Evolutionary conservation across 2,888 invertebrate species (phyloP).

Genomic region (Cataglyphis altisquamis): DNA sequence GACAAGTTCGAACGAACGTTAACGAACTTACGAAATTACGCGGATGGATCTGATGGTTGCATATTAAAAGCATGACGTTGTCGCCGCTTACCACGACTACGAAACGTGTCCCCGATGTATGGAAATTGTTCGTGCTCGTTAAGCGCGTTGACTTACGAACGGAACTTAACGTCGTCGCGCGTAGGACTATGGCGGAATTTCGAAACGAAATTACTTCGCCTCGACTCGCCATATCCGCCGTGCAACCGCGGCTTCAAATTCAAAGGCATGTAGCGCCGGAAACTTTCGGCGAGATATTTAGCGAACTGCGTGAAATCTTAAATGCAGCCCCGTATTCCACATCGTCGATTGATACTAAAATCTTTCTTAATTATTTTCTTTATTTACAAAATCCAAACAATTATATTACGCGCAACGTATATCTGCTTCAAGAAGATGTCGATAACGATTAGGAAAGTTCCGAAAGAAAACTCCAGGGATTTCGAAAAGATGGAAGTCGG

Average conservation of each 20-base stretch:
- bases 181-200: conserved; percentile 44
- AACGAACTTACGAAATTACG: conserved; percentile 63
- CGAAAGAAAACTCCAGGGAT: not conserved
- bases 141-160: conserved; percentile 52
- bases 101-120: conserved; percentile 37
- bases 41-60: conserved; percentile 65
- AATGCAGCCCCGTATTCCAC: conserved; percentile 6
- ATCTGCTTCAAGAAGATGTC: conserved; percentile 13
- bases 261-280: conserved; percentile 30
- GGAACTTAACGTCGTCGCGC: conserved; percentile 49
- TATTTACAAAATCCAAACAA: not conserved
- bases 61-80: conserved; percentile 64
- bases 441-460: not conserved
- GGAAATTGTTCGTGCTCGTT: conserved; percentile 51
- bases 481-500: not conserved
- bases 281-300: conserved; percentile 38
- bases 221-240: conserved; percentile 35
- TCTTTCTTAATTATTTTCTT: conserved; percentile 1
- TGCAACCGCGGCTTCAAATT: conserved; percentile 20
- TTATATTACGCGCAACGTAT: not conserved
- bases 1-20: conserved; percentile 62
- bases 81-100: conserved; percentile 18
- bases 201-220: conserved; percentile 51
- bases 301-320: conserved; percentile 21
- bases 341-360: not conserved